Percentiles rank a stretch among this genome's conserved stretches.
phyloP scores from a whole-genome alignment of 2,888 invertebrate genomes.

The Diploptera punctata region DNA sequence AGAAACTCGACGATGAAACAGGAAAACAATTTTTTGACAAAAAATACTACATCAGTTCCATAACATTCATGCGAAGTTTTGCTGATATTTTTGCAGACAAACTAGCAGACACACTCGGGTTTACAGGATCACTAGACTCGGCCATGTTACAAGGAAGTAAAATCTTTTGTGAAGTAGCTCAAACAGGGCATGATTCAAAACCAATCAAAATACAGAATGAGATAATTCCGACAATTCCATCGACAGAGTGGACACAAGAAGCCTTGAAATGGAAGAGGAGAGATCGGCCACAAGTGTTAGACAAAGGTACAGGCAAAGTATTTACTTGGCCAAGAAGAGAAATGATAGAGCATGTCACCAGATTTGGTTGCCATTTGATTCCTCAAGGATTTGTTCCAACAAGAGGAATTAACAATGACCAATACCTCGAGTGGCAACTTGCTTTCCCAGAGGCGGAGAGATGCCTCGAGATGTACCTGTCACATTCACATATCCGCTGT shows the following conservation, averaged over 20 bases:
- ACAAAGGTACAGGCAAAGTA: background rate
- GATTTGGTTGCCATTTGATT: constrained; percentile 71
- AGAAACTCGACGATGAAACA: background rate
- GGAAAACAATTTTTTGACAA: constrained; percentile 32
- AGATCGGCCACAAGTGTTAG: constrained; percentile 55
- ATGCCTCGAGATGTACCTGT: constrained; percentile 74
- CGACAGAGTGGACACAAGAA: constrained; percentile 72
- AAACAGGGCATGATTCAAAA: constrained; percentile 4
- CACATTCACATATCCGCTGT: constrained; percentile 73
- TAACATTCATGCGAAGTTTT: constrained; percentile 73
- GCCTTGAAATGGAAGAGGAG: constrained; percentile 73
- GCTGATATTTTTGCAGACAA: constrained; percentile 67
- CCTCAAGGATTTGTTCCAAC: constrained; percentile 74
- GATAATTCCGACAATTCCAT: constrained; percentile 70
- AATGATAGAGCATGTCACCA: constrained; percentile 70
- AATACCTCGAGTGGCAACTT: constrained; percentile 79
- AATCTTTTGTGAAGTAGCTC: constrained; percentile 64
- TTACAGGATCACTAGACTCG: constrained; percentile 59
- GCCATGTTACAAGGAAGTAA: constrained; percentile 70
- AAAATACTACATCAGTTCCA: constrained; percentile 65
- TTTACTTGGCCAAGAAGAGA: constrained; percentile 70
- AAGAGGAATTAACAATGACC: constrained; percentile 64
- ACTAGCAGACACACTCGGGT: constrained; percentile 64
- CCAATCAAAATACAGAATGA: constrained; percentile 45
- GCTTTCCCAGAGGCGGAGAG: constrained; percentile 79